Evolutionary conservation across 2,113 vertebrate genomes (phyloP).

Genomic region (Platysteira castanea): DNA sequence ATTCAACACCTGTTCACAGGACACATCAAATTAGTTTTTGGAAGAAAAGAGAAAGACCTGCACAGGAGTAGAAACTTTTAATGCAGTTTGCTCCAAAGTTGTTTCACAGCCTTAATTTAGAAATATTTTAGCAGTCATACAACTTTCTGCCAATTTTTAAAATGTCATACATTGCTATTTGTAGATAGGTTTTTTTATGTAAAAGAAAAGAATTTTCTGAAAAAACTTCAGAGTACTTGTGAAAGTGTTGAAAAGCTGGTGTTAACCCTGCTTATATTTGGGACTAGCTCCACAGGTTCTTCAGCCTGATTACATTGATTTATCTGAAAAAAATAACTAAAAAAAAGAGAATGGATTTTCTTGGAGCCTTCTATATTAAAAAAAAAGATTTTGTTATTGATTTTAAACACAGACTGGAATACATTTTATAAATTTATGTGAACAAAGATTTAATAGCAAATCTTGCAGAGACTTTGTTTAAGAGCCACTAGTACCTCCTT

Average conservation of each 20-base stretch:
- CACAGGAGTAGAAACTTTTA: not conserved
- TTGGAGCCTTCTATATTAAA: not conserved
- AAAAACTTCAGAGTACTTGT: not conserved
- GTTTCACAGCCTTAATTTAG: not conserved
- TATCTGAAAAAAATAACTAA: not conserved
- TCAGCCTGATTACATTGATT: not conserved
- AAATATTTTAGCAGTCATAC: not conserved
- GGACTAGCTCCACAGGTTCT: not conserved
- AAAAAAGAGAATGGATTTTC: not conserved
- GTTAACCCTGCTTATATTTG: not conserved
- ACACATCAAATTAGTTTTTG: not conserved
- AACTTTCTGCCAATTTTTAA: not conserved
- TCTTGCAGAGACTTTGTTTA: not conserved
- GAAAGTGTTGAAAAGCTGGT: not conserved
- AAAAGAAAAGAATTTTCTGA: not conserved
- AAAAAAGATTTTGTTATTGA: not conserved
- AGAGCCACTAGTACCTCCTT: not conserved
- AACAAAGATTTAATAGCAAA: not conserved
- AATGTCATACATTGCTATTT: not conserved
- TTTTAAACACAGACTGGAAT: not conserved
- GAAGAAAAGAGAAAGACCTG: not conserved
- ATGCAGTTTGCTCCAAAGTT: not conserved
- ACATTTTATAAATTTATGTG: not conserved
- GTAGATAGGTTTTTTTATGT: not conserved
- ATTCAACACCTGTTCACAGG: not conserved